Evolutionary conservation across 2,797 vertebrate genomes (phyloP), one percentile per base, ranked within the genome.

Genomic region (Kryptolebias ocellatus): DNA sequence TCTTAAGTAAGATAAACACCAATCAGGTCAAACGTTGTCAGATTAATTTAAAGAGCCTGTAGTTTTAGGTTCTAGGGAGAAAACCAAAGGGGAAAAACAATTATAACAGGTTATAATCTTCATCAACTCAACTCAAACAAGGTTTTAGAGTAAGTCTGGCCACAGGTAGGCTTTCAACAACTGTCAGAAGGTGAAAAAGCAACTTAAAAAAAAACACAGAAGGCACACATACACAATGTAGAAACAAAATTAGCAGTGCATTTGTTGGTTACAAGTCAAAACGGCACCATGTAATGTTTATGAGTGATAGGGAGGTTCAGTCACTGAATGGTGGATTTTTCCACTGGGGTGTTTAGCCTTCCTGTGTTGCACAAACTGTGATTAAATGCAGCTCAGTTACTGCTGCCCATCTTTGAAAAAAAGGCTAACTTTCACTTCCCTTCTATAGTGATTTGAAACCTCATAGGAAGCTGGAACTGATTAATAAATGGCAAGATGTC

Each of bases 201-300:
- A 72, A 69, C 42, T 29, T 12, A 42, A 62, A 74, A 74, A 42
- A 62, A 74, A 74, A 75, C 70, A 85, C 73, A 89, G 53, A 81
- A 45, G 61, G 53, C 62, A 69, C 72, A 81, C 67, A 65, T 60
- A 82, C 57, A 87, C 55, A 20, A 67, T 2, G 67, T 67, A 72
- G 74, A 65, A 60, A 67, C 72, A 74, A 52, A 8, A 72, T 56
- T 52, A 78, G 63, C 65, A 14, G 74, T 75, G 71, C 50, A 53
- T 64, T 44, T 50, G 56, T 18, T 54, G 59, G 70, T 12, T 70
- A 79, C 60, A 53, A 58, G 83, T 82, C 72, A 61, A 60, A 64
- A 83, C 57, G 39, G 72, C 64, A 81, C 53, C 31, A 76, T 12
- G 70, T 71, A 16, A 51, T 66, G 59, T 39, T 52, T 78, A 72